Evolutionary conservation across 2,888 invertebrate genomes (phyloP).

Genomic region (Drosophila leonis): DNA sequence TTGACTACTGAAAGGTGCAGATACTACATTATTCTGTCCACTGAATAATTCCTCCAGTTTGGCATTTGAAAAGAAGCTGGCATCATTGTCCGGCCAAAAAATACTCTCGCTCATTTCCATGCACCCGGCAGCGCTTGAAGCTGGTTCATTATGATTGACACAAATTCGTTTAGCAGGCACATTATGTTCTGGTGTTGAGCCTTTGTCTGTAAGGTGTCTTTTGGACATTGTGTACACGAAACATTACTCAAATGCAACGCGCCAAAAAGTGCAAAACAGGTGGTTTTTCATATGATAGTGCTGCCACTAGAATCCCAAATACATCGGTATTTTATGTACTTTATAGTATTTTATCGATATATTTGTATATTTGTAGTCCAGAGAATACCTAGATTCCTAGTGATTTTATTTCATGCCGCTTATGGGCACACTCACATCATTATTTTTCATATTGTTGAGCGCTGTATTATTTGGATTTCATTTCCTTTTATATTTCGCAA

Average conservation of each 20-base stretch:
- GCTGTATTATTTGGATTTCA: conserved; percentile 14
- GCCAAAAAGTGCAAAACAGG: conserved; percentile 35
- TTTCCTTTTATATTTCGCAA: neutral
- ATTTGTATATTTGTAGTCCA: neutral
- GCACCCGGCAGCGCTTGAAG: neutral
- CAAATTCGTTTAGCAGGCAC: conserved; percentile 58
- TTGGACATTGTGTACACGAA: conserved; percentile 40
- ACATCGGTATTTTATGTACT: conserved; percentile 1
- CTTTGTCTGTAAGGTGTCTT: conserved; percentile 16
- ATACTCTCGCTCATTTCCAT: conserved; percentile 52
- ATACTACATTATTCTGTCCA: conserved; percentile 30
- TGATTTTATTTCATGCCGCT: neutral
- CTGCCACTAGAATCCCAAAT: neutral
- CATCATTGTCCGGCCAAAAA: conserved; percentile 76
- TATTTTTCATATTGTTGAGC: neutral
- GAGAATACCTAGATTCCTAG: neutral
- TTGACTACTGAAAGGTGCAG: conserved; percentile 26
- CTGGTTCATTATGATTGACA: neutral
- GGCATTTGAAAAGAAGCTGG: conserved; percentile 77
- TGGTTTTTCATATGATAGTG: conserved; percentile 19
- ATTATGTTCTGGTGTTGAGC: conserved; percentile 20
- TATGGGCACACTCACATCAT: conserved; percentile 19
- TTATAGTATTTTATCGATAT: neutral
- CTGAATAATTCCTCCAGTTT: conserved; percentile 68
- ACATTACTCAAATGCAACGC: conserved; percentile 30